A percentile compares a stretch with the other conserved stretches of the same genome.
Conservation (phyloP, 2,888 invertebrate species). For the Alloscopus bannaensis region DNA sequence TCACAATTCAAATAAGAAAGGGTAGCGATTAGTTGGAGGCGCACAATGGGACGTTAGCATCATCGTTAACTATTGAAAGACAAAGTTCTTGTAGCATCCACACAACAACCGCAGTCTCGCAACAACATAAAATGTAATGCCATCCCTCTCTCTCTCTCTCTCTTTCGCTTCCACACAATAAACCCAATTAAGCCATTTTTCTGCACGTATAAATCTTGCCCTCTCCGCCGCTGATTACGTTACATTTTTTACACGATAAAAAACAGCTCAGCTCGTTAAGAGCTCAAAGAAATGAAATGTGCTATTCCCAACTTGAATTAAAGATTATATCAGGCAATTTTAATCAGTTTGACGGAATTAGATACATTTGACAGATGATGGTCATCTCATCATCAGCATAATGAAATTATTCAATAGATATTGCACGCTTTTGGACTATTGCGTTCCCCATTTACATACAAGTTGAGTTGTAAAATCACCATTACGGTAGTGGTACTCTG, state of each 20-base stretch:
- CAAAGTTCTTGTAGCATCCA: background rate
- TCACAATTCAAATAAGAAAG: too few species aligned
- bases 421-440: conserved; percentile 42
- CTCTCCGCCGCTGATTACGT: conserved; percentile 36
- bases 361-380: conserved; percentile 61
- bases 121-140: too few species aligned
- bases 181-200: conserved; percentile 59
- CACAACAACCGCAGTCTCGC: too few species aligned
- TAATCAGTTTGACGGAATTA: conserved; percentile 61
- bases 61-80: too few species aligned
- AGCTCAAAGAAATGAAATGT: conserved; percentile 39
- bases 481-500: background rate
- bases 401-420: conserved; percentile 57
- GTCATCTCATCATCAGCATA: conserved; percentile 58
- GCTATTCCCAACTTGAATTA: conserved; percentile 20
- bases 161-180: conserved; percentile 50
- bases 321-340: conserved; percentile 59
- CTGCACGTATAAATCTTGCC: conserved; percentile 42
- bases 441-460: background rate
- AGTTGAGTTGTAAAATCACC: conserved; percentile 3
- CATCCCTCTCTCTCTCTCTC: background rate
- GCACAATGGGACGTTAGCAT: too few species aligned
- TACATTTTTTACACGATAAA: conserved; percentile 26
- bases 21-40: too few species aligned
- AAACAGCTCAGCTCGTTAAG: conserved; percentile 52